phyloP scores from a whole-genome alignment of 2,113 vertebrate species.

The Condylura cristata region DNA sequence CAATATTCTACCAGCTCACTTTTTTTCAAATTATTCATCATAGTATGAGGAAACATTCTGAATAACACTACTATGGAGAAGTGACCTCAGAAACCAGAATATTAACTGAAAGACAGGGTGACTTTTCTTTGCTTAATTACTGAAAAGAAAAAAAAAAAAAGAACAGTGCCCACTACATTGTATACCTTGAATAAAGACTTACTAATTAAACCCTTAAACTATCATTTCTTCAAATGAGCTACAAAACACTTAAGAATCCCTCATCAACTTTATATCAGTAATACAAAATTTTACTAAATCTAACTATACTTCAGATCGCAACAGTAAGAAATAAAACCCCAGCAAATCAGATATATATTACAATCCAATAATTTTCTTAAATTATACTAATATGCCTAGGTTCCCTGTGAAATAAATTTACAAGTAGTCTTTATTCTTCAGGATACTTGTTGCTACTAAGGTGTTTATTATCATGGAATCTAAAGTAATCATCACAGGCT shows the following conservation, averaged over 20 bases:
- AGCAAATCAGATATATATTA: constrained; percentile 29
- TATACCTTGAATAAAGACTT: neutral
- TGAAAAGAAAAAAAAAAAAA: neutral
- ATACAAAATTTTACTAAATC: neutral
- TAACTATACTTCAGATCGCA: constrained; percentile 13
- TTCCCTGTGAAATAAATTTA: neutral
- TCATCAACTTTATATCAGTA: constrained; percentile 13
- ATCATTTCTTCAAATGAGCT: neutral
- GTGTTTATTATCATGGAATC: constrained; percentile 22
- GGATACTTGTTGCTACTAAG: neutral
- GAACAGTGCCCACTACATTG: neutral
- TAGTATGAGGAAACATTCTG: neutral
- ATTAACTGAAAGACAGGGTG: neutral
- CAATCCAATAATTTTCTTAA: neutral
- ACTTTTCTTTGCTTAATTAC: neutral
- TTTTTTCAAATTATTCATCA: neutral
- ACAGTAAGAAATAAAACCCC: neutral
- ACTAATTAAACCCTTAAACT: neutral
- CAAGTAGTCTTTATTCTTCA: neutral
- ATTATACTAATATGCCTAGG: neutral
- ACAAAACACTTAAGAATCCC: neutral
- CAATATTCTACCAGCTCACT: neutral
- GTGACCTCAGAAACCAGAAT: neutral
- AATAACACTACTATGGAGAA: neutral
- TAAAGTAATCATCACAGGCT: neutral